Evolutionary conservation across 2,888 invertebrate genomes (phyloP).

Genomic region (Cataglyphis cursor): DNA sequence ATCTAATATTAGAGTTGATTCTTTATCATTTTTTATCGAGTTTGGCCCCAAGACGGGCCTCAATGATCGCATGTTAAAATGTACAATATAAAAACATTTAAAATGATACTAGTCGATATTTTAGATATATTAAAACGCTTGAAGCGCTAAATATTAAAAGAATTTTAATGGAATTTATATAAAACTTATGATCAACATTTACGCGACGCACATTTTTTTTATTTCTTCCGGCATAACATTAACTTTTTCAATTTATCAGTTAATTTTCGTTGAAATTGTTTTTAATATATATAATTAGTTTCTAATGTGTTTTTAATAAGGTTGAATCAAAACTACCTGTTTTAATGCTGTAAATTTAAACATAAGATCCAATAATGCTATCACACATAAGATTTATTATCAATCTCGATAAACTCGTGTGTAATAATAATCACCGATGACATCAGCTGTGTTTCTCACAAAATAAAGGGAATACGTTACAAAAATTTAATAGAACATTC

Average conservation of each 20-base stretch:
- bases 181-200: neutral
- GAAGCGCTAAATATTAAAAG: neutral
- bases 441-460: conserved; percentile 10
- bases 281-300: neutral
- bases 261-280: neutral
- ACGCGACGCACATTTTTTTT: no score
- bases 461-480: conserved; percentile 9
- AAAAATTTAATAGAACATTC: conserved; percentile 41
- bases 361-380: no score
- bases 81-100: no score
- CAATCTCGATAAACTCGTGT: neutral
- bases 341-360: no score
- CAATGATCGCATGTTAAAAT: no score
- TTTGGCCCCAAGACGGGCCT: no score
- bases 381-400: neutral
- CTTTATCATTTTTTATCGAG: no score
- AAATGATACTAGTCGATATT: neutral
- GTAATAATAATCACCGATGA: conserved; percentile 14
- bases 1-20: neutral
- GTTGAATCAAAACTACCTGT: neutral
- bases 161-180: neutral
- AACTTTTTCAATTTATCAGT: neutral
- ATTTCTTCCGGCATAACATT: neutral
- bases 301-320: neutral
- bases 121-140: neutral